Evolutionary conservation across 2,888 invertebrate genomes (phyloP).

Genomic region (Drosophila histrio): DNA sequence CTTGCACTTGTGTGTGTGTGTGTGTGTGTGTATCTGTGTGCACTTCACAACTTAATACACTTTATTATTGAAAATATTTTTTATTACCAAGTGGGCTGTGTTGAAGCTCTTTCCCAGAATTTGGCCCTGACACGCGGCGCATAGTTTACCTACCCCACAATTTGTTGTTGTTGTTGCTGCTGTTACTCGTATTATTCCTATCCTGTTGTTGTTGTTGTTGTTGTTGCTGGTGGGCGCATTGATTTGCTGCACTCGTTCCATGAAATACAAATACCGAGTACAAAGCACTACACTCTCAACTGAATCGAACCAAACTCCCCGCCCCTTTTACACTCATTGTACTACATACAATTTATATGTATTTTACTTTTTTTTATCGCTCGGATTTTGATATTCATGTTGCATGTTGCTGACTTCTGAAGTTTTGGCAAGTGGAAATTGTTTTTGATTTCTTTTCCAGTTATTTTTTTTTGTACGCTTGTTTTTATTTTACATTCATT

Average conservation of each 20-base stretch:
- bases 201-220: slow-evolving; percentile 19
- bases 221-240: slow-evolving; percentile 54
- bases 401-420: slow-evolving; percentile 78
- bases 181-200: background rate
- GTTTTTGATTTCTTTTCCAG: slow-evolving; percentile 42
- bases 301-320: slow-evolving; percentile 3
- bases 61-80: slow-evolving; percentile 81
- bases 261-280: slow-evolving; percentile 62
- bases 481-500: background rate
- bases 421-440: slow-evolving; percentile 72
- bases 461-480: slow-evolving; percentile 11
- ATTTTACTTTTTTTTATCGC: slow-evolving; percentile 28
- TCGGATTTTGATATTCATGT: slow-evolving; percentile 76
- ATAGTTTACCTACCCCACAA: slow-evolving; percentile 48
- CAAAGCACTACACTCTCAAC: slow-evolving; percentile 37
- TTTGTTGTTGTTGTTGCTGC: slow-evolving; percentile 13
- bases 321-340: slow-evolving; percentile 14
- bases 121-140: slow-evolving; percentile 73
- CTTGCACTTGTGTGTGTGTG: slow-evolving; percentile 43
- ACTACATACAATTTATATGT: slow-evolving; percentile 32
- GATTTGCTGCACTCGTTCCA: slow-evolving; percentile 72
- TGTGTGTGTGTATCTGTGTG: slow-evolving; percentile 47
- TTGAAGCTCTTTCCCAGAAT: slow-evolving; percentile 63
- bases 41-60: slow-evolving; percentile 79
- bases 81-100: slow-evolving; percentile 73